Conservation (phyloP, 2,113 vertebrate genomes). For the Mesoclemmys tuberculata region DNA sequence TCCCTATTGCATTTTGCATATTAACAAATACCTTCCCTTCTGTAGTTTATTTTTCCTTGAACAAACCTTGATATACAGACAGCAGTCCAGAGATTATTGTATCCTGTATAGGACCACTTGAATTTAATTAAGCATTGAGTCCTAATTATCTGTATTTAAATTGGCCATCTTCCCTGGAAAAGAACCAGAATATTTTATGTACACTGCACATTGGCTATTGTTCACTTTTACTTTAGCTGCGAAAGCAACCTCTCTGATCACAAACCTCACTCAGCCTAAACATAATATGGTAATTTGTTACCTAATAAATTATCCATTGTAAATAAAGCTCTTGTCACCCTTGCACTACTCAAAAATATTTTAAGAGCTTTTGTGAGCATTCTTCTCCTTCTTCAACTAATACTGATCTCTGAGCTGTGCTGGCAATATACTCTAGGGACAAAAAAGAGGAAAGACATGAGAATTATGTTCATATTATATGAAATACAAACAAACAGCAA, state of each 20-base stretch:
- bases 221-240: slow-evolving; percentile 5
- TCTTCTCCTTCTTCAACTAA: neutral
- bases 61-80: neutral
- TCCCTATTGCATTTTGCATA: neutral
- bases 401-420: neutral
- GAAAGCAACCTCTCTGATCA: slow-evolving; percentile 11
- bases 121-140: slow-evolving; percentile 37
- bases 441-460: neutral
- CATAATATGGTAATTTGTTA: slow-evolving; percentile 19
- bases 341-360: neutral
- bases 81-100: neutral
- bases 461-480: neutral
- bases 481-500: neutral
- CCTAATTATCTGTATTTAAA: slow-evolving; percentile 45
- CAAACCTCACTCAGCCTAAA: slow-evolving; percentile 20
- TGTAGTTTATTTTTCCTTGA: neutral
- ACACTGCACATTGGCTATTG: neutral
- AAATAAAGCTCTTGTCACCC: neutral
- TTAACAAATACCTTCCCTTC: neutral
- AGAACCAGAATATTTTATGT: neutral
- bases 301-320: neutral
- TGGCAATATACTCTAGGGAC: neutral
- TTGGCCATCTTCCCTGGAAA: slow-evolving; percentile 27
- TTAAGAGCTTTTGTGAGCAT: neutral
- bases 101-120: neutral